These are phyloP conservation scores for Apis mellifera DNA, from an alignment of 1,140 invertebrate genomes.

Conservation along the genomic window Amel_HAv3.1 CM009941.2:13503001-13503500, in stretches of 20 bases:
- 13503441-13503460: constrained; percentile 14
- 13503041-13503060: constrained; percentile 22
- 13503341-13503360: constrained; percentile 88
- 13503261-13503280: constrained; percentile 77
- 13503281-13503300: constrained; percentile 82
- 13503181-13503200: constrained; percentile 84
- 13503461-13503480: not conserved
- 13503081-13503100: constrained; percentile 58
- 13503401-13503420: constrained; percentile 35
- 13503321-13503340: constrained; percentile 84
- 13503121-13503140: constrained; percentile 90
- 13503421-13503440: not conserved
- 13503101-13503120: constrained; percentile 86
- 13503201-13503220: constrained; percentile 83
- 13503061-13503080: constrained; percentile 38
- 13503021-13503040: constrained; percentile 49
- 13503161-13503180: constrained; percentile 83
- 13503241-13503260: constrained; percentile 84
- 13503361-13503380: constrained; percentile 96
- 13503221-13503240: constrained; percentile 86
- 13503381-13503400: constrained; percentile 94
- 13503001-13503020: constrained; percentile 40
- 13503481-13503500: constrained; percentile 99
- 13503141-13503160: constrained; percentile 86
- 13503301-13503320: constrained; percentile 83